Conservation (phyloP, 2,797 vertebrate genomes). For the Sebastes glaucus region DNA sequence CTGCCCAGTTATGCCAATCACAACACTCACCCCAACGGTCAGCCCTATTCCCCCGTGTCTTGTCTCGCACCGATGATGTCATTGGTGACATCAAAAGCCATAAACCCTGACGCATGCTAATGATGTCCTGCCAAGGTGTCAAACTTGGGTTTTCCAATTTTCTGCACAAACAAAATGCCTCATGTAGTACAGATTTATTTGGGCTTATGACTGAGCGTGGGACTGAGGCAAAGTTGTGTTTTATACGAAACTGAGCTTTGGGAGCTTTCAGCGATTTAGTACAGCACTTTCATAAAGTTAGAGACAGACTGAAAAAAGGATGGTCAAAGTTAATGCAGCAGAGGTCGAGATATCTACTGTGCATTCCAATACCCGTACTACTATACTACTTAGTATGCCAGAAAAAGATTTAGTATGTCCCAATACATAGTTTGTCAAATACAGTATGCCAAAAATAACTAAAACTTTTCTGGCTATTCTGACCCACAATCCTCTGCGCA, state of each 20-base stretch:
- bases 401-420: too few species aligned
- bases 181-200: constrained; percentile 4
- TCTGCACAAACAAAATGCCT: constrained; percentile 39
- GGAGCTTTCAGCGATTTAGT: neutral
- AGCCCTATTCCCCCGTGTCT: constrained; percentile 49
- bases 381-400: too few species aligned
- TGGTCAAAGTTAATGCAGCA: neutral
- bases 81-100: constrained; percentile 57
- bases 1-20: constrained; percentile 69
- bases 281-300: neutral
- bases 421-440: too few species aligned
- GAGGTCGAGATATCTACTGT: neutral
- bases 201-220: neutral
- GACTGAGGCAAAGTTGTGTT: neutral
- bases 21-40: constrained; percentile 47
- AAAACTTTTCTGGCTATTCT: too few species aligned
- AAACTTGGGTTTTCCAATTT: constrained; percentile 47
- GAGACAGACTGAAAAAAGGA: neutral
- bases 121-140: constrained; percentile 54
- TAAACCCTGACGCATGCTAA: constrained; percentile 40
- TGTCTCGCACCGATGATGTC: constrained; percentile 69
- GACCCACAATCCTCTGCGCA: too few species aligned
- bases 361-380: too few species aligned
- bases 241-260: neutral
- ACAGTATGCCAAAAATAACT: too few species aligned